Evolutionary conservation across 2,113 vertebrate species (phyloP).

Genomic region (Myxocyprinus asiaticus): DNA sequence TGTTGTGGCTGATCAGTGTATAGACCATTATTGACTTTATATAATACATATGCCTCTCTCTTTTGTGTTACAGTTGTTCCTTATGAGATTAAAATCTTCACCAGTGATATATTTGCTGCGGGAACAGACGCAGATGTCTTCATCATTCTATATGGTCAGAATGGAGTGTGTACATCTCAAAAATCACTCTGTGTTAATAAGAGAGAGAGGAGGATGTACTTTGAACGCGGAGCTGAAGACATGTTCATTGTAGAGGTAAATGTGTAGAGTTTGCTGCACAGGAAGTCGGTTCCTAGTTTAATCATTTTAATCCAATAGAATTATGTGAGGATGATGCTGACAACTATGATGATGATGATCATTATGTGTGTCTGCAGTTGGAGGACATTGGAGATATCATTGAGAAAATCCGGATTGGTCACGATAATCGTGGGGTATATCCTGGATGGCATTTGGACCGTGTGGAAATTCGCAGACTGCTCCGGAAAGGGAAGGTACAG

Average conservation of each 20-base stretch:
- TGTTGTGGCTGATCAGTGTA: too few species aligned
- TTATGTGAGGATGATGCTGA: too few species aligned
- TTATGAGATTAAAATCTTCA: conserved; percentile 90
- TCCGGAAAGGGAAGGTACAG: conserved; percentile 90
- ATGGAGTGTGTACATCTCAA: conserved; percentile 83
- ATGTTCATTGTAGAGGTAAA: conserved; percentile 94
- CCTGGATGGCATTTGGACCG: conserved; percentile 91
- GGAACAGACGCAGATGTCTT: conserved; percentile 92
- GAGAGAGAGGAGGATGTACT: conserved; percentile 90
- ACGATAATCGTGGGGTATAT: conserved; percentile 84
- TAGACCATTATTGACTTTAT: background rate
- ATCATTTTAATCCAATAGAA: background rate
- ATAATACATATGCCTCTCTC: background rate
- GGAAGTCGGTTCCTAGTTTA: too few species aligned
- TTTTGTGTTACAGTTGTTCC: conserved; percentile 82
- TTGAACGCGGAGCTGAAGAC: conserved; percentile 88
- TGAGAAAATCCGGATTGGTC: conserved; percentile 94
- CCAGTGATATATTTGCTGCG: conserved; percentile 88
- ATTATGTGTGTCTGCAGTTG: conserved; percentile 70
- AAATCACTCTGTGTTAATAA: conserved; percentile 93
- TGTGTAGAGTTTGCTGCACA: too few species aligned
- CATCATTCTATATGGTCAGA: conserved; percentile 85
- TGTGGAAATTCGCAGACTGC: conserved; percentile 87
- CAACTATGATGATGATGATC: background rate
- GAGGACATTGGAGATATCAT: conserved; percentile 92